These are phyloP conservation scores for Colistium nudipinnis DNA, from an alignment of 2,113 vertebrate genomes.

Conservation along the genomic window DNA sequence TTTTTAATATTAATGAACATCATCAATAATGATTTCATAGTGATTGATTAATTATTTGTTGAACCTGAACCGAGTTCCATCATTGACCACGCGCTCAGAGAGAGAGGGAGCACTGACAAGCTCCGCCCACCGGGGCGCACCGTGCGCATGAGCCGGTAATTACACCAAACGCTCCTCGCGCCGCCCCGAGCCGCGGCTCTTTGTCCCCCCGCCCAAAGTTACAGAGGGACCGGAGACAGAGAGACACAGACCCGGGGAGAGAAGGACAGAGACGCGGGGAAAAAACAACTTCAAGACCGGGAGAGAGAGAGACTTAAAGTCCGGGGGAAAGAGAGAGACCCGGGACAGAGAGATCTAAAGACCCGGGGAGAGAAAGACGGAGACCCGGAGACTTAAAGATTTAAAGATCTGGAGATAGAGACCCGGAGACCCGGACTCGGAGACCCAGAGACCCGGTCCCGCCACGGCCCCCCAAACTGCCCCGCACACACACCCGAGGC, in stretches of 20 bases:
- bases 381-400: neutral
- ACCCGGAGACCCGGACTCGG: neutral
- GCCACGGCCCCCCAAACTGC: neutral
- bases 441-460: neutral
- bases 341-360: neutral
- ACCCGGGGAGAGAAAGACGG: neutral
- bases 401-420: neutral
- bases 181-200: slow-evolving; percentile 13
- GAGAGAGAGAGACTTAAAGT: neutral
- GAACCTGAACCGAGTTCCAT: too few relatives aligned
- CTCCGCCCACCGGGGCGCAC: slow-evolving; percentile 59
- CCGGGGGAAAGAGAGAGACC: neutral
- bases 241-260: neutral
- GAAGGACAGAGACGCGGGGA: neutral
- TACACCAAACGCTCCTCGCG: slow-evolving; percentile 46
- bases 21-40: too few relatives aligned
- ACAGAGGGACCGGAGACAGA: neutral
- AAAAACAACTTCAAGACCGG: too few relatives aligned
- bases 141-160: slow-evolving; percentile 40
- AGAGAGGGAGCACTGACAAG: slow-evolving; percentile 13
- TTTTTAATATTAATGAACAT: too few relatives aligned
- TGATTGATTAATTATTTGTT: too few relatives aligned
- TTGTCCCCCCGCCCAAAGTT: slow-evolving; percentile 14
- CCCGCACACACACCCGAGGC: neutral
- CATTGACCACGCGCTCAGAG: too few relatives aligned